Base-by-base conservation (phyloP, 1,140 invertebrate genomes). In the Dendrolimus kikuchii region DNA sequence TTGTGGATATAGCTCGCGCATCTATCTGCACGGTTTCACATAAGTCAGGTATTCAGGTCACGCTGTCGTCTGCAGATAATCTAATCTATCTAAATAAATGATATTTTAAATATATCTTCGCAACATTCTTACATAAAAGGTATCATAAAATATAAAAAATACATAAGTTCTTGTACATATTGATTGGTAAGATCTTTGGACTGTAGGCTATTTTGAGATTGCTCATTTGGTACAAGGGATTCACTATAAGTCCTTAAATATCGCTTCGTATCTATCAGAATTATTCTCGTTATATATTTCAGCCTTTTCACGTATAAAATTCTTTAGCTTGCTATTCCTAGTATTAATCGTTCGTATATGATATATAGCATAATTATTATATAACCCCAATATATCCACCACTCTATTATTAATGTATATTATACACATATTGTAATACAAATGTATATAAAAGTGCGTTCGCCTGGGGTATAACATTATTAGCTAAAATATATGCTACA, bases 211-310 rank as follows among this genome's bases (percentile, higher is more conserved):
- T 67, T 77, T 74, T 59, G 63, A 74, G 69, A 82, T 70, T 81
- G 82, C 80, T 86, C 82, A 86, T 74, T 79, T 80, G 69, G 70
- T 81, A 83, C 74, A 83, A 86, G 76, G 78, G 77, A 81, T 82
- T 74, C 74, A 80, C 63, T 74, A 71, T 71, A 81, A 86, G 81
- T 80, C 78, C 80, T 75, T 83, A 70, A 71, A 76, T 71, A 74
- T 74, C 62, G 74, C 77, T 83, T 81, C 66, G 59, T 81, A 70
- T 74, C 59, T 74, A 77, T 66, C 71, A 68, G 68, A 73, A 53
- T 48, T 68, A 57, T 66, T 46, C 64, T 59, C 7, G 58, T 60
- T 63, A 66, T 68, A 47, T 73, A 71, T 74, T 77, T 76, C 68
- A 81, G 73, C 69, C 70, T 79, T 76, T 78, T 80, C 71, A 80